phyloP scores from a whole-genome alignment of 2,888 invertebrate species.

The Drosophila aldrichi region DNA sequence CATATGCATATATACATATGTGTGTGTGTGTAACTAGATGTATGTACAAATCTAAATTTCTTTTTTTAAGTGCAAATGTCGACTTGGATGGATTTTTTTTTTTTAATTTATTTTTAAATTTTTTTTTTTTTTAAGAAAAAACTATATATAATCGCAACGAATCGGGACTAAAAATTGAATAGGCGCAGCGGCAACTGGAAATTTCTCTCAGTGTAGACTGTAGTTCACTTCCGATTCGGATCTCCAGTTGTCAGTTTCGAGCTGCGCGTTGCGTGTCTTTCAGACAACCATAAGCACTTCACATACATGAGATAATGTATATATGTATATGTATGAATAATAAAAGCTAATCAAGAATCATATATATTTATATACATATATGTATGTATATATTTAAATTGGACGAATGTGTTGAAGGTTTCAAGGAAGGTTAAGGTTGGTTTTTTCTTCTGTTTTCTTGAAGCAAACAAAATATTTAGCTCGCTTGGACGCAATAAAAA shows the following conservation, averaged over 20 bases:
- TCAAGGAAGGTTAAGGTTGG: conserved; percentile 50
- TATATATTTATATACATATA: neutral
- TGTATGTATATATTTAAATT: conserved; percentile 34
- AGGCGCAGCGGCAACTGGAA: conserved; percentile 24
- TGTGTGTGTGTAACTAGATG: conserved; percentile 28
- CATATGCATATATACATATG: neutral
- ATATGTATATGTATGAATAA: conserved; percentile 12
- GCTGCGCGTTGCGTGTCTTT: conserved; percentile 42
- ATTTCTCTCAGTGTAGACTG: neutral
- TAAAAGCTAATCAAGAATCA: conserved; percentile 27
- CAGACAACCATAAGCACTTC: conserved; percentile 48
- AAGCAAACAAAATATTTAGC: conserved; percentile 38
- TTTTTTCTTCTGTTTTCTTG: neutral
- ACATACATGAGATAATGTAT: conserved; percentile 13
- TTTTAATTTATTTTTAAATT: neutral
- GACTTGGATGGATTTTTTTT: conserved; percentile 62
- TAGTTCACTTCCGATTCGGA: neutral
- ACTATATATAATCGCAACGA: conserved; percentile 1
- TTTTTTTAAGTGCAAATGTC: conserved; percentile 62
- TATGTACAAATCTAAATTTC: conserved; percentile 69
- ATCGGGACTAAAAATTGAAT: conserved; percentile 2
- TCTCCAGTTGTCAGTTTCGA: neutral
- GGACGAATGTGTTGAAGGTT: conserved; percentile 56
- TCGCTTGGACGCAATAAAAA: conserved; percentile 62
- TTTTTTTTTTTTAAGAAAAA: neutral